Percentiles rank a stretch among this genome's conserved stretches.
These are phyloP conservation scores for Myanophis thanlyinensis DNA, from an alignment of 2,113 vertebrate species.

Conservation along the genomic window DNA sequence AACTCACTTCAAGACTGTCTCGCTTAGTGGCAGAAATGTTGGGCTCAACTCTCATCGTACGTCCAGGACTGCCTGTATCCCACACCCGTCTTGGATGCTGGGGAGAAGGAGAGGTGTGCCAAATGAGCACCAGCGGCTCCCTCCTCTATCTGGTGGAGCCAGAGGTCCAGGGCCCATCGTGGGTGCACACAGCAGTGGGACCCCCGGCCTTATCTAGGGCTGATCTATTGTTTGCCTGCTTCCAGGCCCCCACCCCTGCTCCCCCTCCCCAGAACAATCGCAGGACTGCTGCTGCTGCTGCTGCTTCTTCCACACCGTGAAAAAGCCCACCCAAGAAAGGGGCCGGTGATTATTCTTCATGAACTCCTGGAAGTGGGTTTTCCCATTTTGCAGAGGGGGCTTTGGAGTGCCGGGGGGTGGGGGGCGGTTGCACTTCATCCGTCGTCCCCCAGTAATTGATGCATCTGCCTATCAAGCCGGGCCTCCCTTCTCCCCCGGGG, in stretches of 20 bases:
- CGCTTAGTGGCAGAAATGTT: neutral
- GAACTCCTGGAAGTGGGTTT: constrained; percentile 6
- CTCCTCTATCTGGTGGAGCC: neutral
- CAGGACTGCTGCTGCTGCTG: too few relatives aligned
- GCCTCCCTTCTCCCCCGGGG: neutral
- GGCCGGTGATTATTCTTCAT: constrained; percentile 16
- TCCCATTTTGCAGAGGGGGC: constrained; percentile 14
- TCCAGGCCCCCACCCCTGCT: neutral
- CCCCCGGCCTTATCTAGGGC: neutral
- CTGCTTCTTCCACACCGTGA: neutral
- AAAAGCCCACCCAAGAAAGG: neutral
- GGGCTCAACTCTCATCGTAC: too few relatives aligned
- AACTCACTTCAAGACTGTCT: neutral
- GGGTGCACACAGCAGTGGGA: neutral
- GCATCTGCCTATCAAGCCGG: constrained; percentile 17
- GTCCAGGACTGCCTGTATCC: neutral
- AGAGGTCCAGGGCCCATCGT: neutral
- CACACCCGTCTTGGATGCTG: neutral
- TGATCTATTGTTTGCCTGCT: neutral
- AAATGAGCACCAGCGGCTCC: neutral
- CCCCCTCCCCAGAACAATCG: neutral
- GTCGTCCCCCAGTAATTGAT: constrained; percentile 4
- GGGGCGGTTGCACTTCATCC: neutral
- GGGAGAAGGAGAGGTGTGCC: neutral
- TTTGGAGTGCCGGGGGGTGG: neutral